Evolutionary conservation across 2,888 invertebrate genomes (phyloP).

Genomic region (Minunthozetes semirufus): DNA sequence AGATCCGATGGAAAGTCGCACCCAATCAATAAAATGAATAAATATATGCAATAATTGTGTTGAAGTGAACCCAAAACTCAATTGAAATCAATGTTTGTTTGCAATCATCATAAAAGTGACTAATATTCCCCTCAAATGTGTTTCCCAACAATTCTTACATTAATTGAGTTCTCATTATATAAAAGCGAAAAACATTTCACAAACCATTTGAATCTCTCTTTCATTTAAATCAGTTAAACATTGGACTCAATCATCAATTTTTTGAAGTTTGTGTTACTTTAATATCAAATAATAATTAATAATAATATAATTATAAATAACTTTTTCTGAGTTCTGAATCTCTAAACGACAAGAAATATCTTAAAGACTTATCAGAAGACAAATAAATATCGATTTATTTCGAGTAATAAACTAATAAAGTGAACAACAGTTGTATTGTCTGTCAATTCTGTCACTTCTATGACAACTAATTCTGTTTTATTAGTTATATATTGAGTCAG

Average conservation of each 20-base stretch:
- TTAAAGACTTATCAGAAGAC: no score
- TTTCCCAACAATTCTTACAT: not conserved
- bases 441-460: not conserved
- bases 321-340: no score
- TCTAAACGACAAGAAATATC: no score
- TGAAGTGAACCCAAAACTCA: not conserved
- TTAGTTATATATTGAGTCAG: not conserved
- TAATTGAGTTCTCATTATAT: not conserved
- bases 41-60: not conserved
- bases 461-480: not conserved
- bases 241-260: no score
- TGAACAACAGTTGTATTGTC: not conserved
- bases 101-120: not conserved
- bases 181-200: not conserved
- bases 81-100: not conserved
- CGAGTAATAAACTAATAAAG: not conserved
- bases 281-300: no score
- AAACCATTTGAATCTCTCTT: not conserved
- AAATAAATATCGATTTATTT: no score
- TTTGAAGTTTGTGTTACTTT: no score
- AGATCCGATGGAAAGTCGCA: not conserved
- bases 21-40: constrained; percentile 12
- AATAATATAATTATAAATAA: no score
- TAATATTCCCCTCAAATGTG: constrained; percentile 9
- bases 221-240: no score